A percentile compares a stretch with the other conserved stretches of the same genome.
These are phyloP conservation scores for Pygoscelis antarcticus DNA, from an alignment of 2,113 vertebrate species.

Conservation along the genomic window DNA sequence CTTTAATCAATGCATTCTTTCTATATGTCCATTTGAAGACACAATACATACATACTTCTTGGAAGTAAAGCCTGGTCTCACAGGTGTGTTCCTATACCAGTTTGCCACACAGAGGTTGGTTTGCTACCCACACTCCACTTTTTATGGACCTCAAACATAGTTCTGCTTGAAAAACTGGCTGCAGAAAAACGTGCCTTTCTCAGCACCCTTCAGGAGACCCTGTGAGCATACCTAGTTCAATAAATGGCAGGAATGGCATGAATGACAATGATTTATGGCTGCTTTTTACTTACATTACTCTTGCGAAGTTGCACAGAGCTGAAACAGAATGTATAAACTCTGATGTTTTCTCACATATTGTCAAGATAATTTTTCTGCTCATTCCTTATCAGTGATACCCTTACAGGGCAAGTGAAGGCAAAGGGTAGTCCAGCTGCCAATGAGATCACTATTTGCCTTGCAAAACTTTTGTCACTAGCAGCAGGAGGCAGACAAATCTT, in stretches of 20 bases:
- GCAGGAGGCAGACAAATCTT: background rate
- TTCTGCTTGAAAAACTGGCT: background rate
- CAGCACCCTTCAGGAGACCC: background rate
- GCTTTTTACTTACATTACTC: background rate
- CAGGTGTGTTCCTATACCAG: background rate
- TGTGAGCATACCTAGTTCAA: background rate
- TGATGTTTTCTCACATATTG: background rate
- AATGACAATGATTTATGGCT: background rate
- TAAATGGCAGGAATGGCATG: background rate
- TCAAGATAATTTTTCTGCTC: background rate
- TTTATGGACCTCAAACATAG: background rate
- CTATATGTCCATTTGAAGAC: background rate
- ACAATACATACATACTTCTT: background rate
- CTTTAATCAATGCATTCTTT: background rate
- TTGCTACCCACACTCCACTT: background rate
- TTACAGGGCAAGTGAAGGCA: background rate
- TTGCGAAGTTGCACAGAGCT: background rate
- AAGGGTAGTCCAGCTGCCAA: background rate
- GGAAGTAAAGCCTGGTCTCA: background rate
- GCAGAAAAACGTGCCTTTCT: background rate
- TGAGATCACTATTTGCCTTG: background rate
- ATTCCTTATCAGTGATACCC: background rate
- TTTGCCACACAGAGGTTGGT: background rate
- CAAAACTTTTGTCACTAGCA: background rate
- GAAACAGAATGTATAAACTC: background rate